Base-by-base conservation (phyloP, 1,140 invertebrate genomes). In the Protaetia brevitarsis region DNA sequence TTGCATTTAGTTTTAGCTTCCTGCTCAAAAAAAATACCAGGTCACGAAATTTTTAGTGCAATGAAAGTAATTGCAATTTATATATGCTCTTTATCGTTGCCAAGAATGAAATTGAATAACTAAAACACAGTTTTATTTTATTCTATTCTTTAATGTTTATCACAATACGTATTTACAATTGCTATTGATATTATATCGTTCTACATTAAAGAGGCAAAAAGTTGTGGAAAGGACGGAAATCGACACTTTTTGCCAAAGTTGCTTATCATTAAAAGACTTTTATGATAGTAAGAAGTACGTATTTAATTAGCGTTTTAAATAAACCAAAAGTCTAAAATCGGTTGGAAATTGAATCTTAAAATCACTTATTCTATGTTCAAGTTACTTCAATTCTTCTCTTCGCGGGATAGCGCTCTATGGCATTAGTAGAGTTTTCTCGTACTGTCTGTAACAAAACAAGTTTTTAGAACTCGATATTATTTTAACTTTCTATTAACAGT, bases 181-280 rank as follows among this genome's bases (percentile, higher is more conserved):
- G 29, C 29, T 59, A 59, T 31, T 59, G 16, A 59, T 51, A 59
- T 59, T 31, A 31, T 21, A 21, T 16, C 10, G n/a, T 29, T 30
- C 7, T 59, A 29, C 23, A n/a, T 28, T 59, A 3, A 59, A n/a
- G n/a, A 64, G 57, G 61, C 68, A 67, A 67, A 60, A 41, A 67
- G 61, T 64, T 41, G 61, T 69, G 31, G 68, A 69, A 66, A 68
- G 68, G 68, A 69, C 68, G 65, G 68, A 66, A 51, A 67, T 69
- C 68, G 61, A 69, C 68, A 30, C 37, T 67, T 60, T 41, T 56
- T 67, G 68, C 61, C 62, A 51, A 63, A 66, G 29, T 63, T 28
- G 37, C 57, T 28, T 21, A 10, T 51, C 26, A 60, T n/a, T n/a
- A 60, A 59, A 60, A 56, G 19, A 62, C 11, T n/a, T 23, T 62